Percentiles rank a stretch among this genome's conserved stretches.
Conservation (phyloP, 1,140 invertebrate genomes). For the Neotoxoptera formosana region DNA sequence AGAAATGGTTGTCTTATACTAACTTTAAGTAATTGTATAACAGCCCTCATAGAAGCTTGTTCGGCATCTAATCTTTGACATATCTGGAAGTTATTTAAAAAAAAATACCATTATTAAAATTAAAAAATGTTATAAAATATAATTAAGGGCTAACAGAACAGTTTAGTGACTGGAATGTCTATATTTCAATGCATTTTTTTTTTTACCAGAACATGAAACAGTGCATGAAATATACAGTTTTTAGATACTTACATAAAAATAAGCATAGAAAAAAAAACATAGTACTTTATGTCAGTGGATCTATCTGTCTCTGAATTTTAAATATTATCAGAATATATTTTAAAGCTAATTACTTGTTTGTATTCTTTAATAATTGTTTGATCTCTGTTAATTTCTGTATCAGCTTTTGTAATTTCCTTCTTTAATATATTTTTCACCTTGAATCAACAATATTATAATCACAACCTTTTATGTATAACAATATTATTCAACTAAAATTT, state of each 20-base stretch:
- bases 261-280: background rate
- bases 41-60: slow-evolving; percentile 66
- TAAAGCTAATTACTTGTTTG: slow-evolving; percentile 72
- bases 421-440: slow-evolving; percentile 86
- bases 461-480: background rate
- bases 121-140: background rate
- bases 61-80: slow-evolving; percentile 89
- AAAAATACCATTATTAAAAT: background rate
- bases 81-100: slow-evolving; percentile 68
- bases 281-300: background rate
- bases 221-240: too few relatives aligned
- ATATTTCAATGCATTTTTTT: background rate
- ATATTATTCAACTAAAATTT: background rate
- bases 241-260: background rate
- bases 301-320: background rate
- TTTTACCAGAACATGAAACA: background rate
- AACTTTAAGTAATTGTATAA: slow-evolving; percentile 53
- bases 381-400: slow-evolving; percentile 76
- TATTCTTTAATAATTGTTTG: slow-evolving; percentile 87
- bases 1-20: background rate
- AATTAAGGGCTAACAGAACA: background rate
- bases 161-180: background rate
- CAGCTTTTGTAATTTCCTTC: slow-evolving; percentile 77
- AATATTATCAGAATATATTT: background rate
- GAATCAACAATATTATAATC: slow-evolving; percentile 45